Conservation (phyloP, 1,140 invertebrate genomes). For the Drosophila sucinea region DNA sequence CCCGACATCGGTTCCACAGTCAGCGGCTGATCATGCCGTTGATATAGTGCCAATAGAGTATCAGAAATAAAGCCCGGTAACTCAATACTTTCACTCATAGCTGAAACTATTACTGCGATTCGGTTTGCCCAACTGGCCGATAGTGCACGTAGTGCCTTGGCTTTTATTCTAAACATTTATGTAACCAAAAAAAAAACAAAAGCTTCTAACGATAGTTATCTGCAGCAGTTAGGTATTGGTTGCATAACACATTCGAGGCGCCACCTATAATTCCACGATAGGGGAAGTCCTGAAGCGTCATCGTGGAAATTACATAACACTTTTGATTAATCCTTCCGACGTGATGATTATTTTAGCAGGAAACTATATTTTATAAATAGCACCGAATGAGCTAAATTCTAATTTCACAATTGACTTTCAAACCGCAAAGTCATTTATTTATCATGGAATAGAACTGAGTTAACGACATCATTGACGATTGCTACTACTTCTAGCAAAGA, state of each 20-base stretch:
- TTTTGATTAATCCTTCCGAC: not conserved
- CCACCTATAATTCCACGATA: not conserved
- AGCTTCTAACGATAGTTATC: not conserved
- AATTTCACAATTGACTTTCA: not conserved
- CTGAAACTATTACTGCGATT: conserved; percentile 23
- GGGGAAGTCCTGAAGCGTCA: too few species aligned
- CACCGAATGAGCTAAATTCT: not conserved
- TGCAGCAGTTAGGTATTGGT: not conserved
- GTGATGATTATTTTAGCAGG: not conserved
- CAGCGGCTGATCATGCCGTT: conserved; percentile 16
- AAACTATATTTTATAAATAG: not conserved
- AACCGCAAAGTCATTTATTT: not conserved
- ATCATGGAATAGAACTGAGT: not conserved
- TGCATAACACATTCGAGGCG: not conserved
- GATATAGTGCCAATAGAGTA: conserved; percentile 25
- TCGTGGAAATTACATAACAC: too few species aligned
- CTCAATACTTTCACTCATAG: conserved; percentile 41
- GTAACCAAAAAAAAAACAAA: conserved; percentile 1
- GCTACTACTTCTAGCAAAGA: not conserved
- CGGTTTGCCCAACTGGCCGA: conserved; percentile 29
- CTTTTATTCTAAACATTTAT: conserved; percentile 8
- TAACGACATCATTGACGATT: not conserved
- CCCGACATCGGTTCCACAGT: conserved; percentile 45
- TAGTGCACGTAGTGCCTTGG: conserved; percentile 12
- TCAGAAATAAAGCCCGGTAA: conserved; percentile 30